A percentile compares a stretch with the other conserved stretches of the same genome.
These are phyloP conservation scores for Ameiurus melas DNA, from an alignment of 2,113 vertebrate species.

Conservation along the genomic window DNA sequence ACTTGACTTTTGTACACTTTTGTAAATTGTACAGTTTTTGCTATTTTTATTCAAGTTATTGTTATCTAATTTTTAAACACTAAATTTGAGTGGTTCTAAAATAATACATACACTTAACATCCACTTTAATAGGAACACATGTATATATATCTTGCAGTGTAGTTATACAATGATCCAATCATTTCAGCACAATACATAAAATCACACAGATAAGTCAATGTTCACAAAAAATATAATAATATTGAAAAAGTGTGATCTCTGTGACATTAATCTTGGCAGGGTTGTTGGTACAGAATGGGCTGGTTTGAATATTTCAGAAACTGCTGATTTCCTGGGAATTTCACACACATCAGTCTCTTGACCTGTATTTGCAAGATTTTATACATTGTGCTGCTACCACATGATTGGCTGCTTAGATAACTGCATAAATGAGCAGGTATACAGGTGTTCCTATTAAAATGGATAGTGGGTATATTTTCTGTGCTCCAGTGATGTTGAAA, in stretches of 20 bases:
- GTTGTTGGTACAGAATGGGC: too few relatives aligned
- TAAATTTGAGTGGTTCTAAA: background rate
- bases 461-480: background rate
- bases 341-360: background rate
- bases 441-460: background rate
- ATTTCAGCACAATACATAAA: too few relatives aligned
- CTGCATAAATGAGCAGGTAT: background rate
- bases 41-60: background rate
- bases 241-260: too few relatives aligned
- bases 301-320: background rate
- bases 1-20: too few relatives aligned
- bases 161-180: too few relatives aligned
- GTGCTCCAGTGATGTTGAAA: background rate
- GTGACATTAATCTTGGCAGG: too few relatives aligned
- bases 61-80: background rate
- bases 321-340: background rate
- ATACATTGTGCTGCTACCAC: background rate
- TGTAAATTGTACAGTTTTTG: background rate
- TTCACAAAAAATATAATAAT: too few relatives aligned
- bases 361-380: background rate
- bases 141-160: too few relatives aligned
- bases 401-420: background rate
- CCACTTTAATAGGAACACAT: background rate
- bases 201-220: too few relatives aligned
- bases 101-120: background rate